Evolutionary conservation across 92 coral and sea anemone species (phyloP).

Genomic region (Paragorgia papillata): DNA sequence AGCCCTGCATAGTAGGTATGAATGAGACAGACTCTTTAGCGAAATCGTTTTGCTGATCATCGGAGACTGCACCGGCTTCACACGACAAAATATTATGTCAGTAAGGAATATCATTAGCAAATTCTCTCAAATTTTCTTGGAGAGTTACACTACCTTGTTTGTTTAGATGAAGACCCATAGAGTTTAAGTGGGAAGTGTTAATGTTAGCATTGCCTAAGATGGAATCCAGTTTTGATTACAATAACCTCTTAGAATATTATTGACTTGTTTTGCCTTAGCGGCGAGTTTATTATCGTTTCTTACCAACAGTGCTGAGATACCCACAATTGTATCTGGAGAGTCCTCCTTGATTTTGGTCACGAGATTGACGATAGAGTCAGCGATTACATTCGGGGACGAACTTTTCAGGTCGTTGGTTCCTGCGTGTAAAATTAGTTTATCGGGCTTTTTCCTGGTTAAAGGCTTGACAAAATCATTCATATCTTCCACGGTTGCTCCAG

Average conservation of each 20-base stretch:
- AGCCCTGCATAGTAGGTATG: too few species aligned
- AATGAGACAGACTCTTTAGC: too few species aligned
- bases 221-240: constrained; percentile 51
- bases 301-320: constrained; percentile 43
- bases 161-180: constrained; percentile 46
- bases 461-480: constrained; percentile 52
- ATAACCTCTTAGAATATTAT: constrained; percentile 41
- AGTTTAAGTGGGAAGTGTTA: constrained; percentile 44
- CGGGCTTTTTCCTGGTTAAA: constrained; percentile 21
- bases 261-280: constrained; percentile 40
- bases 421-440: constrained; percentile 39
- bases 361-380: constrained; percentile 43
- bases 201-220: constrained; percentile 50
- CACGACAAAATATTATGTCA: constrained; percentile 14
- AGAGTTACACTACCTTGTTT: constrained; percentile 32
- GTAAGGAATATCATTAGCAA: constrained; percentile 19
- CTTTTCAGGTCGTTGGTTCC: constrained; percentile 44
- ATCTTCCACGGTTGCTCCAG: too few species aligned
- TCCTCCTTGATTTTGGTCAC: constrained; percentile 52
- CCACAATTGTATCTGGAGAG: constrained; percentile 44
- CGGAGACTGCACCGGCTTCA: neutral
- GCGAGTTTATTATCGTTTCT: constrained; percentile 24
- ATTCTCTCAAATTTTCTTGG: constrained; percentile 24
- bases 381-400: constrained; percentile 46
- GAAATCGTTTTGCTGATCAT: neutral